Base-by-base conservation (phyloP, 2,113 vertebrate species). In the Odocoileus virginianus region DNA sequence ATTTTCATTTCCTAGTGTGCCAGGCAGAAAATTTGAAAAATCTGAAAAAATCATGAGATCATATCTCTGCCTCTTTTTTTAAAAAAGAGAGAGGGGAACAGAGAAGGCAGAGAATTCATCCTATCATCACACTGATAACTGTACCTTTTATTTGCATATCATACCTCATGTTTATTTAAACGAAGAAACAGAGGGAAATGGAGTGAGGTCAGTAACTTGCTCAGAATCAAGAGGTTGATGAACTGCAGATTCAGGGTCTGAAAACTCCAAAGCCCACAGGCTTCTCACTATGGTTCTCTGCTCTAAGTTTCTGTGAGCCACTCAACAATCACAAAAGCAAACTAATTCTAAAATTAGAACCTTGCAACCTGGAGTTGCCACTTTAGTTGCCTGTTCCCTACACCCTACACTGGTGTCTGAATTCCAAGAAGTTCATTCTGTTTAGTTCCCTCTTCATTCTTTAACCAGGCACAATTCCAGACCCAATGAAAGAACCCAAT, bases 321-420 rank as follows among this genome's bases (percentile, higher is more conserved):
- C 33, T 47, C 79, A 88, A 92, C 8, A 79, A 92, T 43, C 90
- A 28, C 54, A 78, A 64, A 96, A 96, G 54, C 55, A 60, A 96
- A 85, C 27, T 14, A 50, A 71, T 86, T 96, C 94, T 95, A 97
- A 95, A 97, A 89, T 96, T 78, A 95, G 74, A 92, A 64, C 19
- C 61, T 33, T 60, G 17, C 4, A 45, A 50, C 47, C 19, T 85
- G 27, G 36, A 89, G 45, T 50, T 27, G 15, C 67, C 83, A 76
- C 85, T 67, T 84, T 43, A 36, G 5, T 79, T 82, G 58, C 33
- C 45, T 79, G 15, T 21, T 45, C 50, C 36, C 64, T n/a, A 54
- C 30, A 36, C 8, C 21, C 67, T 16, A 89, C 12, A 17, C 14
- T 52, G 64, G 36, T 76, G 87, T 88, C 90, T 71, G 82, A 93